Conservation (phyloP, 2,888 invertebrate genomes). For the Cephus runcator region DNA sequence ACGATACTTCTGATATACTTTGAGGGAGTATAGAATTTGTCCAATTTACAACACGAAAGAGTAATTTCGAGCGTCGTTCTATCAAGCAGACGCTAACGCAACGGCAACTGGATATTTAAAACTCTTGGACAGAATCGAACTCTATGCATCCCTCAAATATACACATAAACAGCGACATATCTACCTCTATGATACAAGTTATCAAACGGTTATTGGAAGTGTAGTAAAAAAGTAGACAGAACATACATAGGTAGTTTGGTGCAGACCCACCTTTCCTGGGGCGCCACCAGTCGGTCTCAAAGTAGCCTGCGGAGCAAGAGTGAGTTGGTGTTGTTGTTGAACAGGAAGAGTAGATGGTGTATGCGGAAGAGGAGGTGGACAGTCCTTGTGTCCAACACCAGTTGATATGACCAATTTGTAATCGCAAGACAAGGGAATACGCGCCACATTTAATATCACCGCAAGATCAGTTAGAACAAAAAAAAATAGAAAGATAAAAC, state of each 20-base stretch:
- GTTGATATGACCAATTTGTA: conserved; percentile 51
- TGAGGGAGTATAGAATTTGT: neutral
- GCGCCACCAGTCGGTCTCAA: conserved; percentile 96
- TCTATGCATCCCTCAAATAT: conserved; percentile 34
- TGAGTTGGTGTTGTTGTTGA: conserved; percentile 66
- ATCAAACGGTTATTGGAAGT: conserved; percentile 38
- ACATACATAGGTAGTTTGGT: conserved; percentile 66
- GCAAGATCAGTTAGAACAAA: conserved; percentile 55
- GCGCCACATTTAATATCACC: conserved; percentile 59
- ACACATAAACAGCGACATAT: conserved; percentile 31
- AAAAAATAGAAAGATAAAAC: neutral
- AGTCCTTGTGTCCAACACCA: conserved; percentile 70
- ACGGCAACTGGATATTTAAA: neutral
- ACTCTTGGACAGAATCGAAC: conserved; percentile 14
- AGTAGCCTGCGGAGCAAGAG: conserved; percentile 89
- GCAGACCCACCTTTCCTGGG: conserved; percentile 91
- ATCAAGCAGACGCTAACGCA: neutral
- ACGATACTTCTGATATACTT: neutral
- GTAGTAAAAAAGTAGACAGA: conserved; percentile 62
- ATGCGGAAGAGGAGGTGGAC: conserved; percentile 79
- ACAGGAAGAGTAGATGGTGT: conserved; percentile 65
- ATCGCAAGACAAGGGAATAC: conserved; percentile 60
- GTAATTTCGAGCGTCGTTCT: too few relatives aligned
- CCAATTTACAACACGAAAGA: neutral
- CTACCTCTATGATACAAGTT: conserved; percentile 37